Conservation (phyloP, 2,113 vertebrate genomes). For the Ovis canadensis region DNA sequence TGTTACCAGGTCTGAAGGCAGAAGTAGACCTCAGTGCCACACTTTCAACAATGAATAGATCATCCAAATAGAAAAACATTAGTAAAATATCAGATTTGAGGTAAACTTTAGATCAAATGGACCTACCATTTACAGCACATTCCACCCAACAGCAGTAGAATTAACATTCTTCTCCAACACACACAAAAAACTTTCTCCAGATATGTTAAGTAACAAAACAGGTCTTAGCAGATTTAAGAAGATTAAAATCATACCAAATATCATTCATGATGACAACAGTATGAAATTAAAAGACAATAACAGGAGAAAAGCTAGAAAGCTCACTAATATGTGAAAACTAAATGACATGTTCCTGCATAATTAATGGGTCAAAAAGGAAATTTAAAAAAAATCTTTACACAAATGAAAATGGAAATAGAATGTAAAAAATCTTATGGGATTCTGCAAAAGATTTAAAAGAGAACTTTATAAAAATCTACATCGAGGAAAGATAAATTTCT, state of each 20-base stretch:
- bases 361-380: not conserved
- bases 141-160: not conserved
- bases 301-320: not conserved
- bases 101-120: not conserved
- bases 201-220: not conserved
- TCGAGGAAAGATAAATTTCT: not conserved
- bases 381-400: not conserved
- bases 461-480: not conserved
- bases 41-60: not conserved
- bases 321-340: not conserved
- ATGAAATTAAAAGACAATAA: not conserved
- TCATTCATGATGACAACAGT: not conserved
- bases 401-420: not conserved
- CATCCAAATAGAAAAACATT: not conserved
- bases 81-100: not conserved
- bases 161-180: not conserved
- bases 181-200: not conserved
- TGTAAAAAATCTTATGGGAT: not conserved
- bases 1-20: not conserved
- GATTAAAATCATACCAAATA: not conserved
- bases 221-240: not conserved
- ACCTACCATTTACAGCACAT: not conserved
- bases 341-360: not conserved
- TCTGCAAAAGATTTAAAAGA: not conserved
- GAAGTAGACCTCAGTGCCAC: not conserved